Evolutionary conservation across 2,888 invertebrate species (phyloP), one percentile per base, ranked within the genome.

Genomic region (Amaurobius ferox): DNA sequence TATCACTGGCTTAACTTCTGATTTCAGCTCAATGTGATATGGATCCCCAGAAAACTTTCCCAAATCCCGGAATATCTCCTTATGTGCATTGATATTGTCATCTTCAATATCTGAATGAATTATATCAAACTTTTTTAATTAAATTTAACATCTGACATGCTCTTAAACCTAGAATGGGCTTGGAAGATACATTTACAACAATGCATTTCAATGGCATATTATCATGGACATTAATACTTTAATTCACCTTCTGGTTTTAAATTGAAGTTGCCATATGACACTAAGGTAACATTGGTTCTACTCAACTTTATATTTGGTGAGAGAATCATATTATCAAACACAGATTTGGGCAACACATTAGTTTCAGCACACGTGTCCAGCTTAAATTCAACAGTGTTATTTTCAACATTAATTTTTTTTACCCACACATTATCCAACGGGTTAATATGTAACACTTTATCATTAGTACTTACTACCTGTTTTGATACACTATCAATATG

Each of bases 251-350:
- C n/a, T n/a, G n/a, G 68, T 28, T 70, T 68, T 13, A 68, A 23
- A n/a, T 35, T 78, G 39, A 26, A 7, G 55, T 78, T 78, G 2
- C 55, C 78, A 68, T 78, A 78, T 23, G 78, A 19, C 16, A 62
- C 32, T 39, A 79, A 79, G 6, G 48, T 29, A n/a, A 35, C 16
- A 68, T 68, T 29, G 44, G 67, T 44, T 23, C 7, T 7, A 7
- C 16, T 30, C 2, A 61, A 6, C 26, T 61, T 19, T 19, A 16
- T 11, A 23, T 61, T 3, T 19, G n/a, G n/a, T n/a, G n/a, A n/a
- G 7, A 7, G 7, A n/a, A 2, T n/a, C 13, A 44, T n/a, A n/a
- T n/a, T n/a, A n/a, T n/a, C n/a, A n/a, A n/a, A n/a, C n/a, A n/a
- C n/a, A n/a, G n/a, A n/a, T n/a, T n/a, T n/a, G n/a, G n/a, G n/a